These are phyloP conservation scores for Lepidotrigona ventralis DNA, from an alignment of 1,140 invertebrate genomes.

Conservation along the genomic window DNA sequence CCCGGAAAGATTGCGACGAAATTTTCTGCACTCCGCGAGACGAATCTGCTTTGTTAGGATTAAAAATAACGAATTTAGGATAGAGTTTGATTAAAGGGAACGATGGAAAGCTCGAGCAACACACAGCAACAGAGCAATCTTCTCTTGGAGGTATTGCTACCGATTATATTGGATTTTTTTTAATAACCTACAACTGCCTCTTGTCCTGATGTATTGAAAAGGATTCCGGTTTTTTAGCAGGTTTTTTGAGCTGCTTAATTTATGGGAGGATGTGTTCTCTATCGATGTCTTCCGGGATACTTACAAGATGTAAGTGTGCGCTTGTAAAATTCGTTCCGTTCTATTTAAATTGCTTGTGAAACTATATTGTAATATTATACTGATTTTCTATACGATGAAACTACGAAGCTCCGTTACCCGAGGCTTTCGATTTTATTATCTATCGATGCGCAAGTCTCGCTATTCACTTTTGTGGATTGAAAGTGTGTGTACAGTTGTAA, in stretches of 20 bases:
- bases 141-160: neutral
- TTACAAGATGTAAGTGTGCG: too few relatives aligned
- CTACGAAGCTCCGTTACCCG: too few relatives aligned
- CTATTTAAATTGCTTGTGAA: too few relatives aligned
- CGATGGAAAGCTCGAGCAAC: neutral
- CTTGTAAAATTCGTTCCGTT: too few relatives aligned
- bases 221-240: neutral
- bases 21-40: neutral
- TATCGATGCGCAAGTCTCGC: too few relatives aligned
- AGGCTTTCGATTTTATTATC: too few relatives aligned
- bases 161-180: neutral
- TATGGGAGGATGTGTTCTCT: neutral
- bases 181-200: too few relatives aligned
- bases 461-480: too few relatives aligned
- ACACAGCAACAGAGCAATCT: neutral
- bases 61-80: neutral
- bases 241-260: neutral
- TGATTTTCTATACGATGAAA: too few relatives aligned
- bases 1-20: neutral
- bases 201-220: neutral
- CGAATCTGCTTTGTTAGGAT: neutral
- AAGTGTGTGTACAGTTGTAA: too few relatives aligned
- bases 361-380: too few relatives aligned
- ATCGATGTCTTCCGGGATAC: too few relatives aligned
- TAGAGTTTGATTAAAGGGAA: neutral